These are phyloP conservation scores for Andrena cerasifolii DNA, from an alignment of 1,140 invertebrate genomes.

Conservation along the genomic window DNA sequence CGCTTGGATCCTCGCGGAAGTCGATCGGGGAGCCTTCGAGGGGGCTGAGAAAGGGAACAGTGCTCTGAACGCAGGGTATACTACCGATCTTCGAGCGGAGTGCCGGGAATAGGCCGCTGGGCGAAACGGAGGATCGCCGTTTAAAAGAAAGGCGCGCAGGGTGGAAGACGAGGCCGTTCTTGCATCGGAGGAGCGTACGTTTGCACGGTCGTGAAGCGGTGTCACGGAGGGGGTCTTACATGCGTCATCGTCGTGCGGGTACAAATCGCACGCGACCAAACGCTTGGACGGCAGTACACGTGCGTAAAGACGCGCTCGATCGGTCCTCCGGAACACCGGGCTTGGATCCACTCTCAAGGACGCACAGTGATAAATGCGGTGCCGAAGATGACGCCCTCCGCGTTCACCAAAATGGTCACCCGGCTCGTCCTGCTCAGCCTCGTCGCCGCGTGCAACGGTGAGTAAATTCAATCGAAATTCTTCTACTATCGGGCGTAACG, in stretches of 20 bases:
- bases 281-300: slow-evolving; percentile 58
- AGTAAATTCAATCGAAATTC: slow-evolving; percentile 26
- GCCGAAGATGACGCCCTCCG: slow-evolving; percentile 49
- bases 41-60: neutral
- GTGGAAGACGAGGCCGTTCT: slow-evolving; percentile 4
- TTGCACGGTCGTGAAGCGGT: slow-evolving; percentile 45
- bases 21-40: neutral
- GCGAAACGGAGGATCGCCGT: neutral
- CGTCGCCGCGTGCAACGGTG: slow-evolving; percentile 50
- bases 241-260: slow-evolving; percentile 61
- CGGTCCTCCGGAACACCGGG: slow-evolving; percentile 37
- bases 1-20: neutral
- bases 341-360: slow-evolving; percentile 40
- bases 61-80: neutral
- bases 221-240: slow-evolving; percentile 56
- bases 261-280: slow-evolving; percentile 65
- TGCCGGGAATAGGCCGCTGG: neutral
- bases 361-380: slow-evolving; percentile 60
- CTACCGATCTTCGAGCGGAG: neutral
- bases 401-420: slow-evolving; percentile 60
- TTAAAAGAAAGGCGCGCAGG: slow-evolving; percentile 2
- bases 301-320: slow-evolving; percentile 49
- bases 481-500: too few species aligned
- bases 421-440: slow-evolving; percentile 48
- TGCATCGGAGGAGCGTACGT: slow-evolving; percentile 17